phyloP scores from a whole-genome alignment of 2,888 invertebrate species.

The Adela reaumurella region DNA sequence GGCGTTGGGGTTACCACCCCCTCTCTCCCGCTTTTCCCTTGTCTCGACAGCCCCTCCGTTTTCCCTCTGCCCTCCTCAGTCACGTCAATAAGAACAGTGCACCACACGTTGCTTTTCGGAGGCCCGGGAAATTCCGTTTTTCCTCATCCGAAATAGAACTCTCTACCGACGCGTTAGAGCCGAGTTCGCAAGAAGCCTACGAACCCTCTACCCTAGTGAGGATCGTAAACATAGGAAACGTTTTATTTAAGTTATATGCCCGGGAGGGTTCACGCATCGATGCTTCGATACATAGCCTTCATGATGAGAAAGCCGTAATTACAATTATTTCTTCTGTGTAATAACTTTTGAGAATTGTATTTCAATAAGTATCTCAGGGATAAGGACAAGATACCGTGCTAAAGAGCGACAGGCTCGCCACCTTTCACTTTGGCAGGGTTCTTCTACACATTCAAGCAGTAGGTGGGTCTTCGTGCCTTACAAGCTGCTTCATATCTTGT shows the following conservation, averaged over 20 bases:
- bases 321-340: no score
- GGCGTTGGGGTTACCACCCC: conserved; percentile 19
- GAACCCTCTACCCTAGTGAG: not conserved
- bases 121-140: not conserved
- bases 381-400: no score
- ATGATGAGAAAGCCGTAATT: no score
- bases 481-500: no score
- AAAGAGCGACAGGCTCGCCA: no score
- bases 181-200: not conserved
- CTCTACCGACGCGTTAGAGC: not conserved
- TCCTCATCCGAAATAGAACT: not conserved
- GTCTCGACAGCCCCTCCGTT: not conserved
- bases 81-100: conserved; percentile 45
- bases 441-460: no score
- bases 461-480: no score
- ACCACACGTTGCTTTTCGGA: conserved; percentile 34
- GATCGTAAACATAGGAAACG: not conserved
- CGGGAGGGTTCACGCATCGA: not conserved
- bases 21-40: not conserved
- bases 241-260: not conserved
- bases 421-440: no score
- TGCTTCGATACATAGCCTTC: no score
- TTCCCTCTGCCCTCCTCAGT: conserved; percentile 8
- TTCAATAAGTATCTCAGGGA: no score
- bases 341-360: no score